Evolutionary conservation across 2,888 invertebrate species (phyloP).

Genomic region (Teinopalpus imperialis): DNA sequence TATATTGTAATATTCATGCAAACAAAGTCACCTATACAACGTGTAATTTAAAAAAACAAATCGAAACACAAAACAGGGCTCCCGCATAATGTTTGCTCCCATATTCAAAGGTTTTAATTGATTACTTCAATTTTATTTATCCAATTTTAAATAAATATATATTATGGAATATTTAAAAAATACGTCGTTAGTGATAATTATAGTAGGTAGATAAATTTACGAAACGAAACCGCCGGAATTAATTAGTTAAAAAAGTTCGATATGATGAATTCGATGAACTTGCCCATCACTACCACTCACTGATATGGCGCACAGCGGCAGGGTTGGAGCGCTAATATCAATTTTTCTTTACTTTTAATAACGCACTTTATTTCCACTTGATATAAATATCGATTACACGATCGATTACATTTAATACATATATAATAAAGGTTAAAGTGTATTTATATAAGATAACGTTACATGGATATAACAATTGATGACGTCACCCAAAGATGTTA

Average conservation of each 20-base stretch:
- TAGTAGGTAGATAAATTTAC: background rate
- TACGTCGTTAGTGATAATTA: background rate
- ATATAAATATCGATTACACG: background rate
- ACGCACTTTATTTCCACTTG: background rate
- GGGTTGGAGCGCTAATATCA: conserved; percentile 35
- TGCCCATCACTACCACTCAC: conserved; percentile 53
- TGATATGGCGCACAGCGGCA: conserved; percentile 51
- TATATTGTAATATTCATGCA: too few relatives aligned
- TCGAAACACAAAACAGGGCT: too few relatives aligned
- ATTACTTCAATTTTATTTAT: too few relatives aligned
- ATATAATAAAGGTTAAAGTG: background rate
- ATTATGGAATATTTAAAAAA: background rate
- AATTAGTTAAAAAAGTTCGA: conserved; percentile 9
- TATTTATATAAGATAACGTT: background rate
- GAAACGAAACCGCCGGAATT: background rate
- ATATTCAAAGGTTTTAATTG: too few relatives aligned
- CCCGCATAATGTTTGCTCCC: too few relatives aligned
- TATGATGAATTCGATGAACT: conserved; percentile 24
- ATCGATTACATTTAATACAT: background rate
- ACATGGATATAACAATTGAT: conserved; percentile 47
- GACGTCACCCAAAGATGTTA: conserved; percentile 46
- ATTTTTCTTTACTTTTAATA: conserved; percentile 27
- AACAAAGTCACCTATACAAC: too few relatives aligned
- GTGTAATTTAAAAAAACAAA: too few relatives aligned
- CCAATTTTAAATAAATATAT: too few relatives aligned